Evolutionary conservation across 2,797 vertebrate genomes (phyloP).

Genomic region (Scomberomorus guttatus): DNA sequence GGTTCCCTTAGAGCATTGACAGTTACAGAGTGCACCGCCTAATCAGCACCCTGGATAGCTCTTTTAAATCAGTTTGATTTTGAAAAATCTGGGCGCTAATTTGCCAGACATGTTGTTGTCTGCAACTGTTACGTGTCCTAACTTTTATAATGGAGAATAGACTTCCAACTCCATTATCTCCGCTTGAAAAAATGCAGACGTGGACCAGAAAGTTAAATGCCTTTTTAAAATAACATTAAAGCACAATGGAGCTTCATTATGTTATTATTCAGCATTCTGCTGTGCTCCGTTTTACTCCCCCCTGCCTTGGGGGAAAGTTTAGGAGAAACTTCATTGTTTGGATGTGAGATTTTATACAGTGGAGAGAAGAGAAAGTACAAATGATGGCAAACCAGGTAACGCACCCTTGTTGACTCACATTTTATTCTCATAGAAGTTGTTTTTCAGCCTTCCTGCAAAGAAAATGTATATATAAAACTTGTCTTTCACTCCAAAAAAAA

Average conservation of each 20-base stretch:
- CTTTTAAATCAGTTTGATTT: slow-evolving; percentile 28
- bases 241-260: slow-evolving; percentile 45
- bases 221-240: slow-evolving; percentile 58
- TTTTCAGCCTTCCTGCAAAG: not conserved
- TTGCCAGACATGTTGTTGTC: slow-evolving; percentile 33
- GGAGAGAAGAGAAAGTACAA: slow-evolving; percentile 20
- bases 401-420: slow-evolving; percentile 5
- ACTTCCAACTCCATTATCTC: slow-evolving; percentile 50
- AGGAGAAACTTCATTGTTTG: slow-evolving; percentile 28
- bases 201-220: slow-evolving; percentile 12
- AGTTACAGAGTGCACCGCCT: not conserved
- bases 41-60: slow-evolving; percentile 44
- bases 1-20: not conserved
- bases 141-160: slow-evolving; percentile 29
- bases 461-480: not conserved
- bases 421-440: not conserved
- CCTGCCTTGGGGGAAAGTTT: slow-evolving; percentile 33
- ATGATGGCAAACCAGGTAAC: not conserved
- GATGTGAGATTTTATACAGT: slow-evolving; percentile 23
- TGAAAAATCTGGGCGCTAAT: slow-evolving; percentile 8
- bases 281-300: not conserved
- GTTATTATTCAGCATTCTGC: slow-evolving; percentile 33
- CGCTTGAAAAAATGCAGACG: slow-evolving; percentile 22
- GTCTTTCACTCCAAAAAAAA: not conserved
- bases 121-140: slow-evolving; percentile 12